These are phyloP conservation scores for Onychorhynchus coronatus DNA, from an alignment of 2,113 vertebrate species.

Conservation along the genomic window DNA sequence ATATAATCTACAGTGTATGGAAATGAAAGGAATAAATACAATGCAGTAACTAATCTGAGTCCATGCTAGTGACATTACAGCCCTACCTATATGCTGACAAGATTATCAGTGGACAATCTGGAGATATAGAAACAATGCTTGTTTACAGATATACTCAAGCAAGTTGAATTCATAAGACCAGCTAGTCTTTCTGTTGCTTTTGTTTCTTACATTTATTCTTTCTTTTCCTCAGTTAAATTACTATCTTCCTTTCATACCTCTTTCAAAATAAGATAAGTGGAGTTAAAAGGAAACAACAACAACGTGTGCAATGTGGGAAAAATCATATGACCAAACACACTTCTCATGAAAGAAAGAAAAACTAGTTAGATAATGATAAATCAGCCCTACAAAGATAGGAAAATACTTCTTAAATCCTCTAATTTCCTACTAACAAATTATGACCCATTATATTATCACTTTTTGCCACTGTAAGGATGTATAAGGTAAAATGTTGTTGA, in stretches of 20 bases:
- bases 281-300: neutral
- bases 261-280: neutral
- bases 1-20: neutral
- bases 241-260: neutral
- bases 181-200: neutral
- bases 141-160: neutral
- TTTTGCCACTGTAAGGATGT: neutral
- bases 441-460: neutral
- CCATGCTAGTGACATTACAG: neutral
- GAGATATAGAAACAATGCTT: neutral
- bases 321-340: neutral
- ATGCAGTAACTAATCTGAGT: neutral
- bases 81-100: neutral
- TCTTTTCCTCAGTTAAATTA: neutral
- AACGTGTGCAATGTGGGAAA: neutral
- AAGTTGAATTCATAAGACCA: neutral
- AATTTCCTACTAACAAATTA: neutral
- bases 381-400: neutral
- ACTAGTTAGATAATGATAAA: neutral
- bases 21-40: neutral
- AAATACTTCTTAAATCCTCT: neutral
- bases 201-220: neutral
- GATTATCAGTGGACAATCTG: neutral
- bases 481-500: neutral
- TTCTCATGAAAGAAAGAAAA: neutral